A percentile compares a stretch with the other conserved stretches of the same genome.
These are phyloP conservation scores for Acanthosepion esculentum DNA, from an alignment of 2,888 invertebrate species.

Conservation along the genomic window DNA sequence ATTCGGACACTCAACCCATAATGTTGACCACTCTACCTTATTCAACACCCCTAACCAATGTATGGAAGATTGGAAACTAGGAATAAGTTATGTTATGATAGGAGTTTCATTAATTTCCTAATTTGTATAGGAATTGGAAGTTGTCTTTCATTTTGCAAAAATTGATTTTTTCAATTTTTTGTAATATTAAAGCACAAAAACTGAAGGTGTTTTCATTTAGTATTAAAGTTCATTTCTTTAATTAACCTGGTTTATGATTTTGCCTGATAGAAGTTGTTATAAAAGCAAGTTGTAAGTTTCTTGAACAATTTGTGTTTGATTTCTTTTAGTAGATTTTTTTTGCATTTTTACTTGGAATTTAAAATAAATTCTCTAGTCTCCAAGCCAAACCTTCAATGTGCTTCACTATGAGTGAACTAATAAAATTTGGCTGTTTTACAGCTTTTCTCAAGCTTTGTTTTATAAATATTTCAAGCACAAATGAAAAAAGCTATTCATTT, in stretches of 20 bases:
- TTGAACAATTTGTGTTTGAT: neutral
- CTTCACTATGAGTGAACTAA: neutral
- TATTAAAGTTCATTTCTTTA: neutral
- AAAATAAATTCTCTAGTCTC: no score
- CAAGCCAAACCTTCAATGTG: neutral
- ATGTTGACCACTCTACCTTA: conserved; percentile 13
- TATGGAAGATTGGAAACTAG: neutral
- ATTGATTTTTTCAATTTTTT: neutral
- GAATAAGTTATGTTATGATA: neutral
- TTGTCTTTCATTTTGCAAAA: neutral
- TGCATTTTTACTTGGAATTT: neutral
- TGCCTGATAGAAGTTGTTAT: neutral
- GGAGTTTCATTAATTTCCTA: neutral
- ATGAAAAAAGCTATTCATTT: neutral
- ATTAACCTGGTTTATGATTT: neutral
- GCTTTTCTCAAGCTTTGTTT: neutral
- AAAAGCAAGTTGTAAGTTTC: conserved; percentile 12
- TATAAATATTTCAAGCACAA: neutral
- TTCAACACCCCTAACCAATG: neutral
- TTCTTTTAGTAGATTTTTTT: neutral
- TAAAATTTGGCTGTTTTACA: neutral
- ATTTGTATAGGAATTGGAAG: neutral
- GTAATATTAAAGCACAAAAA: neutral
- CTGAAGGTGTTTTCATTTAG: neutral
- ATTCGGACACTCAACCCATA: conserved; percentile 39